These are phyloP conservation scores for Percina caprodes DNA, from an alignment of 2,113 vertebrate species.

Conservation along the genomic window DNA sequence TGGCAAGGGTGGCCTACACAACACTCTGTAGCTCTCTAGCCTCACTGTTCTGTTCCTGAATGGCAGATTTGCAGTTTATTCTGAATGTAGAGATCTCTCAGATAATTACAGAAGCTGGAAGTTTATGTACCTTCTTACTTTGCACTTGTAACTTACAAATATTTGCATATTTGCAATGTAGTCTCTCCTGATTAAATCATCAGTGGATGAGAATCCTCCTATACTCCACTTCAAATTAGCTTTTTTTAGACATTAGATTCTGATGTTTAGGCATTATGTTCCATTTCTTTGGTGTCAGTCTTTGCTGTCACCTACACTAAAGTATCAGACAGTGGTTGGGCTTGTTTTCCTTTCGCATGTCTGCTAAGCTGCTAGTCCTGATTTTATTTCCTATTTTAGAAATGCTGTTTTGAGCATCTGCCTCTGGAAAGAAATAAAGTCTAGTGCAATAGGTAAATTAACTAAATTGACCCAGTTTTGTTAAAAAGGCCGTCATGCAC, in stretches of 20 bases:
- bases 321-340: background rate
- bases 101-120: background rate
- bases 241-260: background rate
- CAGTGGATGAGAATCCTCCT: too few relatives aligned
- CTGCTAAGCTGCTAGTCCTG: constrained; percentile 53
- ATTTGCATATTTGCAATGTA: too few relatives aligned
- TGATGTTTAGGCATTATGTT: constrained; percentile 12
- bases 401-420: constrained; percentile 57
- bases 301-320: constrained; percentile 35
- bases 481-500: constrained; percentile 73
- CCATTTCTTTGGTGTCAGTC: constrained; percentile 37
- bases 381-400: constrained; percentile 76
- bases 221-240: too few relatives aligned
- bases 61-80: constrained; percentile 5
- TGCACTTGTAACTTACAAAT: too few relatives aligned
- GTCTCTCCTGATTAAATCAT: too few relatives aligned
- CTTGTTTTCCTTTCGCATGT: constrained; percentile 34
- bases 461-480: constrained; percentile 82
- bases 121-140: too few relatives aligned
- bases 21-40: background rate
- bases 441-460: constrained; percentile 75
- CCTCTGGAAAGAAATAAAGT: constrained; percentile 67
- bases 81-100: background rate
- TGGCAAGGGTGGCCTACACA: background rate
- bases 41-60: background rate